phyloP scores from a whole-genome alignment of 1,140 invertebrate species.

The Arion vulgaris region DNA sequence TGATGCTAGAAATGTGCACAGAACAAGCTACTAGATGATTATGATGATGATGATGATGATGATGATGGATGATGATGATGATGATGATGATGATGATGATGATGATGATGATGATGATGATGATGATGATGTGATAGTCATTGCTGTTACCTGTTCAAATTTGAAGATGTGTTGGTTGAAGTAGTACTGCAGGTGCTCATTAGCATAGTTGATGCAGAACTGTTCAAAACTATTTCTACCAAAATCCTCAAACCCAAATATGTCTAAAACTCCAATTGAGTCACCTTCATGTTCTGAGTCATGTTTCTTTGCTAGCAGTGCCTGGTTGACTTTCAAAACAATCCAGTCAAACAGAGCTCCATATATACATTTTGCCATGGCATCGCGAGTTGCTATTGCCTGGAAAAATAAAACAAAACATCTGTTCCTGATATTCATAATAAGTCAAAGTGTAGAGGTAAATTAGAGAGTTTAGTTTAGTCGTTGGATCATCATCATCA shows the following conservation, averaged over 20 bases:
- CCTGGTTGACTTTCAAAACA: conserved; percentile 84
- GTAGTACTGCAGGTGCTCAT: conserved; percentile 97
- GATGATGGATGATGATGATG: no score
- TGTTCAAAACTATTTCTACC: conserved; percentile 90
- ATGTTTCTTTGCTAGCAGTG: conserved; percentile 72
- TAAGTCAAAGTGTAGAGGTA: no score
- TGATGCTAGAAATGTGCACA: no score
- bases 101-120: conserved; percentile 5
- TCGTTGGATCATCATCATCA: no score
- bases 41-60: no score
- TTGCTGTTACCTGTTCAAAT: conserved; percentile 78
- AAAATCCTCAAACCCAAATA: conserved; percentile 97
- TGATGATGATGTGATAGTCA: no score
- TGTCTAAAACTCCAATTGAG: conserved; percentile 94
- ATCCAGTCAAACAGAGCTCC: conserved; percentile 98
- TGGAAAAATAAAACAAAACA: conserved; percentile 53
- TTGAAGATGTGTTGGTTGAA: conserved; percentile 99
- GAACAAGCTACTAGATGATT: no score
- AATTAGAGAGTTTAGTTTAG: no score
- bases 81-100: no score
- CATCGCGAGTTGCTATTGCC: conserved; percentile 94
- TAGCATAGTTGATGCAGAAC: conserved; percentile 97
- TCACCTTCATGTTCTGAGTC: conserved; percentile 78
- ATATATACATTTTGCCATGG: conserved; percentile 97
- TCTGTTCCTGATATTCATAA: no score